Conservation (phyloP, 2,888 invertebrate genomes). For the Nomada fabriciana region DNA sequence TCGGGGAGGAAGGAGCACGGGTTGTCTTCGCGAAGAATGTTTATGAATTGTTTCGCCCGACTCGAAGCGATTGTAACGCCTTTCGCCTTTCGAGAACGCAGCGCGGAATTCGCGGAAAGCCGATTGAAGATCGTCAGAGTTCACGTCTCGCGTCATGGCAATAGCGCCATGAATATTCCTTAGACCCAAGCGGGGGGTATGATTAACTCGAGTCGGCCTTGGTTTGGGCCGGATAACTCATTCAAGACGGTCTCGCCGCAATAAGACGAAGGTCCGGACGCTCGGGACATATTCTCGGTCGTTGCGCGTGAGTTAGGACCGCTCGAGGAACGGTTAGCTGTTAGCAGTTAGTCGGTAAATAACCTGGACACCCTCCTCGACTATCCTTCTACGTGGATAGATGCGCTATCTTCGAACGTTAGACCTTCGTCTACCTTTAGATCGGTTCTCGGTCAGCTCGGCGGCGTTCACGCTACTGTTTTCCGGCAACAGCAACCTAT, state of each 20-base stretch:
- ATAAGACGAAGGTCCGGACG: slow-evolving; percentile 81
- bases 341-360: slow-evolving; percentile 73
- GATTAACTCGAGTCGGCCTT: slow-evolving; percentile 42
- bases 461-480: slow-evolving; percentile 27
- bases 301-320: slow-evolving; percentile 77
- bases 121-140: too few species aligned
- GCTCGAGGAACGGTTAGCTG: slow-evolving; percentile 65
- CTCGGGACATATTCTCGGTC: slow-evolving; percentile 79
- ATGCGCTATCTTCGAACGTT: slow-evolving; percentile 34
- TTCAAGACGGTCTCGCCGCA: slow-evolving; percentile 72
- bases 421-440: slow-evolving; percentile 32
- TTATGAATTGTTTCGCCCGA: slow-evolving; percentile 77
- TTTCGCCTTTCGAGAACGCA: neutral
- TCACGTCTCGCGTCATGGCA: neutral
- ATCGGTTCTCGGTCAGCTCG: slow-evolving; percentile 50
- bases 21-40: slow-evolving; percentile 77
- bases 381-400: slow-evolving; percentile 47
- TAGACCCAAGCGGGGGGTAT: slow-evolving; percentile 22
- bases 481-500: neutral
- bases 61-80: slow-evolving; percentile 24
- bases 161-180: slow-evolving; percentile 35
- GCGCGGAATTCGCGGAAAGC: neutral
- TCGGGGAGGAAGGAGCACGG: slow-evolving; percentile 63
- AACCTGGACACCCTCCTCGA: slow-evolving; percentile 70
- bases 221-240: slow-evolving; percentile 68